Conservation (phyloP, 2,797 vertebrate species). For the Buphagus erythrorhynchus region DNA sequence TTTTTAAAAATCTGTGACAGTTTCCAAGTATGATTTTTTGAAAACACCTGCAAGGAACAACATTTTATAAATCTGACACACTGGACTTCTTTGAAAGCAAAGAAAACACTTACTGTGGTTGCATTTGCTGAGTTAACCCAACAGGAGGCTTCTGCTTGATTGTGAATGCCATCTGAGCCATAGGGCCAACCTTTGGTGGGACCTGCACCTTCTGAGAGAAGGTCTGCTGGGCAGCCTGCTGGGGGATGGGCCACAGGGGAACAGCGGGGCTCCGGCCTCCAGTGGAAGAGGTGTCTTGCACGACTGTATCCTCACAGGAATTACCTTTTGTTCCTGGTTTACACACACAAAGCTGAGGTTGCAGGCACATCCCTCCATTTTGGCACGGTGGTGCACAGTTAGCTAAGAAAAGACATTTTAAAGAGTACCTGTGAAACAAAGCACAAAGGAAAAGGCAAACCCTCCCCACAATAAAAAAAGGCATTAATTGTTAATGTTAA, state of each 20-base stretch:
- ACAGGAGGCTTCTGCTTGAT: constrained; percentile 86
- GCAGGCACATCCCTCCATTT: constrained; percentile 96
- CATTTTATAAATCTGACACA: not conserved
- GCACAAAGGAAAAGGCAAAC: not conserved
- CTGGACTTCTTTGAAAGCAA: not conserved
- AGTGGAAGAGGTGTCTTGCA: constrained; percentile 75
- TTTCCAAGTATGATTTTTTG: not conserved
- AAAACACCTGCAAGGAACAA: not conserved
- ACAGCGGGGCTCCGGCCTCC: constrained; percentile 76
- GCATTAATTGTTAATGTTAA: not conserved
- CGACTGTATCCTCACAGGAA: constrained; percentile 85
- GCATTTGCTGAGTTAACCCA: constrained; percentile 83
- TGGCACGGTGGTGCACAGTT: constrained; percentile 94
- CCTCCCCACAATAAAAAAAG: not conserved
- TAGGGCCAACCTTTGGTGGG: constrained; percentile 74
- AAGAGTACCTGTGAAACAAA: constrained; percentile 36
- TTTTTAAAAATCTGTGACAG: not conserved
- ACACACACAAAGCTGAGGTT: constrained; percentile 94
- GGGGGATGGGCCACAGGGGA: constrained; percentile 86
- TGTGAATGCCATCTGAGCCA: constrained; percentile 90
- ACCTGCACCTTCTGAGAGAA: constrained; percentile 75
- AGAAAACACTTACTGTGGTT: constrained; percentile 89
- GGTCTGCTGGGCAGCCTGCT: constrained; percentile 81
- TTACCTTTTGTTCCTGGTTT: constrained; percentile 92
- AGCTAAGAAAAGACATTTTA: constrained; percentile 80